Evolutionary conservation across 2,113 vertebrate genomes (phyloP), one percentile per base, ranked within the genome.

Genomic region (Aviceda subcristata): DNA sequence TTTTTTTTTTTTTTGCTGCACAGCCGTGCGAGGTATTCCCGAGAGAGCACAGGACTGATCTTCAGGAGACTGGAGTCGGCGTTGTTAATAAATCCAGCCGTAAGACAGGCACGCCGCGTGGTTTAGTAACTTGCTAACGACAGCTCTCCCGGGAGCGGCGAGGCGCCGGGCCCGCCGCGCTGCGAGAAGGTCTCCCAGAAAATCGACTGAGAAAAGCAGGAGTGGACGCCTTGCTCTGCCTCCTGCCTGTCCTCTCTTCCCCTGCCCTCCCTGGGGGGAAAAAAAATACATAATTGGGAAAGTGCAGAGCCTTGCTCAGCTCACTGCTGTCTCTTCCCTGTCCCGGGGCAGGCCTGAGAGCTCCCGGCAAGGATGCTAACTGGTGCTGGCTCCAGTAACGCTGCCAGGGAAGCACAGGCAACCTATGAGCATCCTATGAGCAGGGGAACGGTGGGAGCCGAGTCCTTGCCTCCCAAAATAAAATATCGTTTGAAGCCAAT

Each of bases 381-480:
- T 75, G 85, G 97, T 86, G 53, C 29, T 92, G 97, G 83, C 90
- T 94, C 79, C 51, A 6, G 15, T 17, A 36, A 66, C 10, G 87
- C 74, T 68, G 67, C 68, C 18, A 5, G 64, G 59, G 67, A 81
- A 95, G 89, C 81, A 32, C 7, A 43, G 21, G 18, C 21, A 38
- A 5, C n/a, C n/a, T n/a, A n/a, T n/a, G 19, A 30, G 43, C 29
- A 78, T 18, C 29, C 19, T 27, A 36, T 45, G 80, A 91, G 60
- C 0, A 0, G 24, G 4, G 3, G 11, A 62, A 48, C 0, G 0
- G 32, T 62, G 45, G 73, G 38, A 48, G 4, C 18, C 11, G 27
- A 92, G 92, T 87, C 94, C 50, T 16, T 30, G 50, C 30, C 26
- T 50, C 57, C 45, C 3, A 4, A 32, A 90, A 88, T 23, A 74